Base-by-base conservation (phyloP, 2,113 vertebrate genomes). In the Phyllopteryx taeniolatus region DNA sequence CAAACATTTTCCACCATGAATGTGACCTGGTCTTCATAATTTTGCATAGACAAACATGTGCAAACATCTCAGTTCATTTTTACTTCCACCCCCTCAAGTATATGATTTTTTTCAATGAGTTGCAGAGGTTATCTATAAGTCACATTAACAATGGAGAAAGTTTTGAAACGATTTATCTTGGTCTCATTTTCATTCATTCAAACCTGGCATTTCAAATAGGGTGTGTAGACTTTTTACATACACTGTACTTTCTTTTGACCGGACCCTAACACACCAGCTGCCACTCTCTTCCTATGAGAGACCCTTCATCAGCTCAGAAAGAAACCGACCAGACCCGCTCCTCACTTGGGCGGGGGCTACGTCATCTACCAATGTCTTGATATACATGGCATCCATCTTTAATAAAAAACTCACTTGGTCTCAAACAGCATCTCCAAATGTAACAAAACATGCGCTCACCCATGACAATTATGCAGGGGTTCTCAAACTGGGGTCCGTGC, bases 361-460 rank as follows among this genome's bases (percentile, higher is more conserved):
- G 56, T 22, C 12, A 59, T 59, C 27, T 59, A 14, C 73, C 76
- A 75, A 71, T 10, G 46, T 56, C 71, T 66, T 71, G 53, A 73
- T 59, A 64, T 72, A 75, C 70, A 59, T 67, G 68, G 68, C 71
- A 78, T 65, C 84, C 85, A 79, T 73, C 74, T 70, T 69, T 42
- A 13, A 88, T 77, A 73, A 73, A 81, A 68, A 69, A 27, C 74
- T 72, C 67, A 54, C 71, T 68, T 43, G 13, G 31, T 61, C 31
- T 79, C 72, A 80, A 81, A 88, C 85, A 72, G 70, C 11, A 80
- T 79, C 83, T 82, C 43, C 76, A 80, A 87, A 86, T 57, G 79
- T 85, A 87, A 86, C 85, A 88, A 84, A 84, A 73, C 68, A 35
- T 77, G 76, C 71, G n/a, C 15, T 22, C 56, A 5, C n/a, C 20